These are phyloP conservation scores for Callopanchax toddi DNA, from an alignment of 2,113 vertebrate species.

Conservation along the genomic window DNA sequence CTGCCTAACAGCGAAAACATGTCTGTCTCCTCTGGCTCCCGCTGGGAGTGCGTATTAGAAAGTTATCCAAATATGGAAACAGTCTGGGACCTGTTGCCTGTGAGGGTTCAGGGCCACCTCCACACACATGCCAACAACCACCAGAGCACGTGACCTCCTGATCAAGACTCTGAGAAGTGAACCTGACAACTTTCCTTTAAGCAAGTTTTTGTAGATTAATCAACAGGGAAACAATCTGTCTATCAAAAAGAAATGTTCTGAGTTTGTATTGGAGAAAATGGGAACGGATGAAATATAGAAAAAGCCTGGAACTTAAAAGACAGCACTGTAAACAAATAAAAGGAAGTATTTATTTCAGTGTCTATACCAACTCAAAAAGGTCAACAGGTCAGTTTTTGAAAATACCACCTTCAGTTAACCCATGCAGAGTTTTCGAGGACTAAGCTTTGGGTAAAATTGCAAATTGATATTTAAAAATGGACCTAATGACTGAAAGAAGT, in stretches of 20 bases:
- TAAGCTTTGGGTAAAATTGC: no score
- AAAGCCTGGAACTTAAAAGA: no score
- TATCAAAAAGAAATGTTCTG: not conserved
- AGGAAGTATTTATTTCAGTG: no score
- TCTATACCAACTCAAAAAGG: no score
- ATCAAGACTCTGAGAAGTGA: not conserved
- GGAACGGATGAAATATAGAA: no score
- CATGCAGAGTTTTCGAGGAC: no score
- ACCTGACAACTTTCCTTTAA: not conserved
- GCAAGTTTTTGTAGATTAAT: not conserved
- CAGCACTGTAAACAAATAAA: no score
- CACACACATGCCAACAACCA: not conserved
- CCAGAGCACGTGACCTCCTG: not conserved
- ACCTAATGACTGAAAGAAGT: no score
- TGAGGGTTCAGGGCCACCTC: not conserved
- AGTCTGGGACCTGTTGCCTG: not conserved
- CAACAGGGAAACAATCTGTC: not conserved
- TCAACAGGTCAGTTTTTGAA: no score
- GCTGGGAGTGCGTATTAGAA: not conserved
- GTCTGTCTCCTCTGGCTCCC: not conserved
- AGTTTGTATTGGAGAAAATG: no score
- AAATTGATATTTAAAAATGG: no score
- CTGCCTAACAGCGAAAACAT: not conserved
- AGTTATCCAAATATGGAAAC: constrained; percentile 15
- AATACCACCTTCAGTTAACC: no score